Evolutionary conservation across 2,113 vertebrate species (phyloP).

Genomic region (Cinclus cinclus): DNA sequence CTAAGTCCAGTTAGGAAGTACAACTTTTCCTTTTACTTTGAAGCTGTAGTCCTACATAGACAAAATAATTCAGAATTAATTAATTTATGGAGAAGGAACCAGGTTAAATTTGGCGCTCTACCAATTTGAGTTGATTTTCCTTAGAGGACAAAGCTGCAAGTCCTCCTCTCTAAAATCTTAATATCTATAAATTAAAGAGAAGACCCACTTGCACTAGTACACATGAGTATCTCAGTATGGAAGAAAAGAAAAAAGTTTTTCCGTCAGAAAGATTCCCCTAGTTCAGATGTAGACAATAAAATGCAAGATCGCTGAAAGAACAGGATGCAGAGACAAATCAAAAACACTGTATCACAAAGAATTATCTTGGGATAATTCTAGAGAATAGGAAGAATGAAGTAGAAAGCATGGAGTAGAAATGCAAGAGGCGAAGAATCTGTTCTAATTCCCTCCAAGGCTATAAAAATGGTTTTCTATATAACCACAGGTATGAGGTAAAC

Average conservation of each 20-base stretch:
- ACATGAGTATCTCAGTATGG: neutral
- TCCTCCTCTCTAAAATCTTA: neutral
- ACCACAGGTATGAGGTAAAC: neutral
- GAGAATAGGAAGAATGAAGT: neutral
- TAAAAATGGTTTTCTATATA: neutral
- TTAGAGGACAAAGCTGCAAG: fast-evolving
- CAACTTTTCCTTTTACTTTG: neutral
- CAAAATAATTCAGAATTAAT: neutral
- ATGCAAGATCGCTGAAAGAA: neutral
- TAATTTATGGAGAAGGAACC: neutral
- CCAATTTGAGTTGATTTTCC: neutral
- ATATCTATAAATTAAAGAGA: neutral
- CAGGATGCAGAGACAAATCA: neutral
- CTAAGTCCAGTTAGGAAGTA: neutral
- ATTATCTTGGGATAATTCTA: neutral
- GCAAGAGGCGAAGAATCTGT: neutral
- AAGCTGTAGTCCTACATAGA: neutral
- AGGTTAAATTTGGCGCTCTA: neutral
- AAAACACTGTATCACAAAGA: neutral
- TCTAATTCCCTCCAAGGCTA: neutral
- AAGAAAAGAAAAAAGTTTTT: neutral
- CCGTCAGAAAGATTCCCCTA: neutral
- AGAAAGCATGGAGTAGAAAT: neutral
- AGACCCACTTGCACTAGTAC: neutral
- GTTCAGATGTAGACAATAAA: neutral